phyloP scores from a whole-genome alignment of 2,888 invertebrate species.

The Lingula anatina region DNA sequence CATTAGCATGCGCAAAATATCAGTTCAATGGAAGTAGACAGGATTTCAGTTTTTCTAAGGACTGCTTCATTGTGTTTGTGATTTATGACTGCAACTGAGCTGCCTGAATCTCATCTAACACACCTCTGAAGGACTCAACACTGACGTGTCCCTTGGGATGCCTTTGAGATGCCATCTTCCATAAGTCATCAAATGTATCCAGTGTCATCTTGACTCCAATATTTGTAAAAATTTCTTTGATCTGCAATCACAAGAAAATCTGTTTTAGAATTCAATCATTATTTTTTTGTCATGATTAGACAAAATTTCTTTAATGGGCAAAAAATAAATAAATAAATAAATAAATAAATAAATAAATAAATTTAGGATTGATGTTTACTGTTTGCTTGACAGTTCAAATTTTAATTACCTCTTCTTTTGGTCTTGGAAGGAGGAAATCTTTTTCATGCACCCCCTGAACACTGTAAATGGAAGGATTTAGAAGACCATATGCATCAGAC shows the following conservation, averaged over 20 bases:
- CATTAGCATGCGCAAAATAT: too few relatives aligned
- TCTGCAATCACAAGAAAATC: constrained; percentile 22
- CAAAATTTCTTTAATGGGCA: neutral
- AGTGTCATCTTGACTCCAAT: constrained; percentile 43
- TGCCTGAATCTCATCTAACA: constrained; percentile 39
- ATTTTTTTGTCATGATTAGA: neutral
- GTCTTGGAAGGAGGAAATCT: constrained; percentile 42
- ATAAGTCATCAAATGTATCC: constrained; percentile 40
- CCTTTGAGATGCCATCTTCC: constrained; percentile 29
- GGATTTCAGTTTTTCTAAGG: too few relatives aligned
- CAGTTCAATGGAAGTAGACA: too few relatives aligned
- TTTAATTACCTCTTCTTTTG: constrained; percentile 41
- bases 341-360: too few relatives aligned
- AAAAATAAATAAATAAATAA: neutral
- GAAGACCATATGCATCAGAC: constrained; percentile 40
- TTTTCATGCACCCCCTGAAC: constrained; percentile 41
- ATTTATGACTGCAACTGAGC: too few relatives aligned
- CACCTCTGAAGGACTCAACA: constrained; percentile 45
- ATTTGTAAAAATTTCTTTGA: constrained; percentile 36
- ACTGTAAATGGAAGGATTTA: constrained; percentile 46
- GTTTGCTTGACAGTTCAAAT: too few relatives aligned
- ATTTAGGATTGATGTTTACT: too few relatives aligned
- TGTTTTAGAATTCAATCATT: neutral
- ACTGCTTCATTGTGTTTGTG: too few relatives aligned
- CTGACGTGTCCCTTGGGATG: constrained; percentile 46